Percentiles rank a stretch among this genome's conserved stretches.
Conservation (phyloP, 1,140 invertebrate genomes). For the Scaptomyza montana region DNA sequence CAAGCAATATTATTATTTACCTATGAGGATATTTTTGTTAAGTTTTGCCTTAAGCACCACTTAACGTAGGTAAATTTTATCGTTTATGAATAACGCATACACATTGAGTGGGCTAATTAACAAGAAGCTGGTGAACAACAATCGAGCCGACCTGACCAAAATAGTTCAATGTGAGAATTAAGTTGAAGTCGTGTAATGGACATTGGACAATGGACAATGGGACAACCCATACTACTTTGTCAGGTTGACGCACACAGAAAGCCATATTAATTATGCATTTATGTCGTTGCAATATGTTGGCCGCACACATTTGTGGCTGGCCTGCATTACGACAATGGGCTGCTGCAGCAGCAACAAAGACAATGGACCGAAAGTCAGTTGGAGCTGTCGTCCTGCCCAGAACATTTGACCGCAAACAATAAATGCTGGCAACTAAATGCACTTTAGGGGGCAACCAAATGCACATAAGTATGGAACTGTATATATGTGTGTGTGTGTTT, state of each 20-base stretch:
- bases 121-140: conserved; percentile 31
- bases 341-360: conserved; percentile 38
- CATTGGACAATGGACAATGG: neutral
- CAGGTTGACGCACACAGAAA: conserved; percentile 53
- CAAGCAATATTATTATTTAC: too few relatives aligned
- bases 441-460: conserved; percentile 62
- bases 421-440: conserved; percentile 81
- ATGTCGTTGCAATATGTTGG: conserved; percentile 77
- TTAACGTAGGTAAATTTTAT: conserved; percentile 10
- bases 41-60: neutral
- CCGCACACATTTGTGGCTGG: conserved; percentile 26
- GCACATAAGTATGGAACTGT: neutral
- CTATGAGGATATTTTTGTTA: neutral
- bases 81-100: conserved; percentile 41
- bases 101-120: conserved; percentile 54
- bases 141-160: conserved; percentile 23
- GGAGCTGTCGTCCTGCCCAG: conserved; percentile 45
- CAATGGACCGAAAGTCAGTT: conserved; percentile 45
- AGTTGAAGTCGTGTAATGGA: conserved; percentile 38
- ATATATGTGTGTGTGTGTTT: conserved; percentile 18
- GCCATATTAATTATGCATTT: conserved; percentile 82
- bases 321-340: conserved; percentile 33
- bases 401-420: conserved; percentile 79
- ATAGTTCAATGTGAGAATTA: conserved; percentile 51
- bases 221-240: conserved; percentile 17